Conservation (phyloP, 2,797 vertebrate species). For the Synaphobranchus kaupii region DNA sequence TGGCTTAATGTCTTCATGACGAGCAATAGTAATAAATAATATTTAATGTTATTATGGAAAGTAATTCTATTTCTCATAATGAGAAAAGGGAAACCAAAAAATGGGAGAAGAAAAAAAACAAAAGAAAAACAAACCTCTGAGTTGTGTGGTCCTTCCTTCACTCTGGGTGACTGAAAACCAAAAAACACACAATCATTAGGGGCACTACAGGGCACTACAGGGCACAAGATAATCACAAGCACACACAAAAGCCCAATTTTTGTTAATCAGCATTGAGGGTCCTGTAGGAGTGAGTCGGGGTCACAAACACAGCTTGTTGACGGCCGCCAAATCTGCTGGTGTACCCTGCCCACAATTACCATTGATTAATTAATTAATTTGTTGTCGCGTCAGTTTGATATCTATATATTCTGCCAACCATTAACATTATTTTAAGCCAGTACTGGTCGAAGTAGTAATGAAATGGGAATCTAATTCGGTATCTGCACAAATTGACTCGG, state of each 20-base stretch:
- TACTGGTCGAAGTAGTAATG: slow-evolving; percentile 52
- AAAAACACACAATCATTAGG: slow-evolving; percentile 29
- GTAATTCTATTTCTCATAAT: neutral
- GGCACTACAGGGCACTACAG: neutral
- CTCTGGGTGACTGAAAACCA: slow-evolving; percentile 88
- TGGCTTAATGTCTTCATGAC: neutral
- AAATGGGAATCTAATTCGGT: slow-evolving; percentile 27
- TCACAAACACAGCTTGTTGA: neutral
- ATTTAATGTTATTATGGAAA: neutral
- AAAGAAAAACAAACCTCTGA: slow-evolving; percentile 80
- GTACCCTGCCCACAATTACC: neutral
- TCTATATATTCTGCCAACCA: neutral
- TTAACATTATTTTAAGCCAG: neutral
- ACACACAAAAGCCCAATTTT: neutral
- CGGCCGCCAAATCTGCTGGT: neutral
- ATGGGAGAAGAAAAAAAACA: neutral
- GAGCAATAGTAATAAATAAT: neutral
- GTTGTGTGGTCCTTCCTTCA: slow-evolving; percentile 88
- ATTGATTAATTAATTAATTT: neutral
- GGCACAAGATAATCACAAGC: neutral
- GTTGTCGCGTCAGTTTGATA: neutral
- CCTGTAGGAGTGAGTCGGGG: neutral
- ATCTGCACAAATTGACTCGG: neutral
- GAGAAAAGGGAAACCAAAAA: neutral
- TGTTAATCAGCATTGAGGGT: neutral